Conservation (phyloP, 2,888 invertebrate genomes). For the Mythimna lalbum region DNA sequence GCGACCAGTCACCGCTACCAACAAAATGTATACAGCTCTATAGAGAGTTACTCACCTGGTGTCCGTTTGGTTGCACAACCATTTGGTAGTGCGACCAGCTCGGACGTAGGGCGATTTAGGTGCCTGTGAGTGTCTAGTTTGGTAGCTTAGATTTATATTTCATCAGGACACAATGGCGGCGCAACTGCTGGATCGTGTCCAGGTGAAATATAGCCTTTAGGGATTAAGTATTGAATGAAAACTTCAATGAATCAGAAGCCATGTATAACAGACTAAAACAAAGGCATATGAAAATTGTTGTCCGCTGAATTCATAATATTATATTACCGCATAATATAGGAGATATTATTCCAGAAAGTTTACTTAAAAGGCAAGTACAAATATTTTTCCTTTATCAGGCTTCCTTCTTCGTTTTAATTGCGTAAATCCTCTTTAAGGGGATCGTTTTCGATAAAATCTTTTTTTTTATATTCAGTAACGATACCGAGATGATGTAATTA, state of each 20-base stretch:
- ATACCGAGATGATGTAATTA: slow-evolving; percentile 76
- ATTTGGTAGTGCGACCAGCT: too few species aligned
- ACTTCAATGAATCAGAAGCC: background rate
- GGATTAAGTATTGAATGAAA: background rate
- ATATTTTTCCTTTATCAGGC: slow-evolving; percentile 75
- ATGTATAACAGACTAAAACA: background rate
- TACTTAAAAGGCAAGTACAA: slow-evolving; percentile 76
- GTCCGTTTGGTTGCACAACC: too few species aligned
- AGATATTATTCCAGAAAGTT: slow-evolving; percentile 67
- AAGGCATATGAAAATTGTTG: slow-evolving; percentile 21
- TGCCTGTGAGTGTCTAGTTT: too few species aligned
- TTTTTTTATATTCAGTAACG: slow-evolving; percentile 71
- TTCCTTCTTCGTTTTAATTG: slow-evolving; percentile 83
- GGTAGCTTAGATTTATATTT: too few species aligned
- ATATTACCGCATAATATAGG: slow-evolving; percentile 37
- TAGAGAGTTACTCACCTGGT: too few species aligned
- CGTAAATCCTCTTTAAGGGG: slow-evolving; percentile 83
- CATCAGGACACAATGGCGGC: too few species aligned
- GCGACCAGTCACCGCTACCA: too few species aligned
- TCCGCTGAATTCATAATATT: slow-evolving; percentile 39
- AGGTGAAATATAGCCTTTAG: too few species aligned
- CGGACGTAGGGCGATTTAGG: too few species aligned
- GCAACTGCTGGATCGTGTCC: too few species aligned
- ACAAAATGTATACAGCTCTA: too few species aligned
- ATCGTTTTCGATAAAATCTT: slow-evolving; percentile 80